Base-by-base conservation (phyloP, 2,113 vertebrate species). In the Microtus richardsoni region DNA sequence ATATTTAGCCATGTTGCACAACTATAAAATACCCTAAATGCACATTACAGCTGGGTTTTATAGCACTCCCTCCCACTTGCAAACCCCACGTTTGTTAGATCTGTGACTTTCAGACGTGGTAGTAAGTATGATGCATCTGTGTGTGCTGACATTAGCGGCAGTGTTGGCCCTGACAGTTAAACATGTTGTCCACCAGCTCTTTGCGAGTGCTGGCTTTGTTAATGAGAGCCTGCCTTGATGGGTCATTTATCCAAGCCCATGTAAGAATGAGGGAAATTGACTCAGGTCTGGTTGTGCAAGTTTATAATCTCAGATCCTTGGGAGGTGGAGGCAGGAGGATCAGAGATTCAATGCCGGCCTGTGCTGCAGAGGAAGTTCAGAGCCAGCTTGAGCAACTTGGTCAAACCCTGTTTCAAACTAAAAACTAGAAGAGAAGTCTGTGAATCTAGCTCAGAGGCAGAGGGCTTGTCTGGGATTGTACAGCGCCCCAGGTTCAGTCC, bases 21-120 rank as follows among this genome's bases (percentile, higher is more conserved):
- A 87, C 91, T 91, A 17, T 90, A 74, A 96, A 84, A 91, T 94
- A 82, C 41, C 96, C 83, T 88, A 84, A 74, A 83, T 96, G 54
- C n/a, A 39, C 3, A 24, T 92, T 84, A 64, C 77, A 92, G 82
- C 71, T 92, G 71, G 44, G 44, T 94, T 95, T 96, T 91, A 11
- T 85, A 88, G 88, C 58, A 93, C 30, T 58, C 39, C 66, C 44
- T 97, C 73, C 33, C 60, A 10, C 90, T 92, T 92, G 68, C 41
- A 95, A 78, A 94, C 70, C 64, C 39, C 13, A 39, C 62, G 58
- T 66, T 58, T 88, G 86, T 88, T 70, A 88, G 62, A 75, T 66
- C 79, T 95, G 33, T 91, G 77, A 73, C 60, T 95, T 96, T 86
- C 13, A 89, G 73, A 52, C 70, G 77, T 70, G 22, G 30, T 39